phyloP scores from a whole-genome alignment of 2,113 vertebrate genomes.

The Alces alces region DNA sequence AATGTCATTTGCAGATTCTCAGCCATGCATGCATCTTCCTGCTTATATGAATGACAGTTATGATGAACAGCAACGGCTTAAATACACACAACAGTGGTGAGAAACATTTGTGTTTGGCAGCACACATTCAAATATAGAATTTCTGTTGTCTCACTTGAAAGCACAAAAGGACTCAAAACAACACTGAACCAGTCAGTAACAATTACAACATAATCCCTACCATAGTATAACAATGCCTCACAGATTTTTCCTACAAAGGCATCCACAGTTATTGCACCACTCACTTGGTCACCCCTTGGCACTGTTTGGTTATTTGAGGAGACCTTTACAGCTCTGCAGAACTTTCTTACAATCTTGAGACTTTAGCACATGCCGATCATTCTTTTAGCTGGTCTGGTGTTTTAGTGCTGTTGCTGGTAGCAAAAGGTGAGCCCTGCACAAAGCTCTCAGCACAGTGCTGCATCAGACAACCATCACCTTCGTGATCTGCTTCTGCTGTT shows the following conservation, averaged over 20 bases:
- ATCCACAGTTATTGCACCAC: neutral
- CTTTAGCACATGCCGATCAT: accelerated
- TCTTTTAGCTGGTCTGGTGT: neutral
- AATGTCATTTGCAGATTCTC: neutral
- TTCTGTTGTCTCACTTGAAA: neutral
- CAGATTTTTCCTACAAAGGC: neutral
- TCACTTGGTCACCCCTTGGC: neutral
- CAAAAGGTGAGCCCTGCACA: neutral
- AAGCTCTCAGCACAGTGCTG: neutral
- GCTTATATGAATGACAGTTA: neutral
- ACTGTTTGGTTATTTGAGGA: neutral
- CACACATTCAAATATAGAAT: neutral
- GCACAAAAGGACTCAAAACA: neutral
- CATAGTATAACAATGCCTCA: neutral
- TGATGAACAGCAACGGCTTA: neutral
- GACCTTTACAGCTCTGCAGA: neutral
- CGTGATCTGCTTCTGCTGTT: neutral
- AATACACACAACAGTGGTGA: neutral
- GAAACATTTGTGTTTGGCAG: neutral
- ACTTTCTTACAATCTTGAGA: neutral
- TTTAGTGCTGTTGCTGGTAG: neutral
- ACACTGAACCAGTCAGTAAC: neutral
- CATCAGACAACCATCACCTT: neutral
- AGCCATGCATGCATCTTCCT: accelerated
- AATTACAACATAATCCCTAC: neutral